A percentile compares a stretch with the other conserved stretches of the same genome.
These are phyloP conservation scores for Dendroctonus valens DNA, from an alignment of 1,140 invertebrate genomes.

Conservation along the genomic window DNA sequence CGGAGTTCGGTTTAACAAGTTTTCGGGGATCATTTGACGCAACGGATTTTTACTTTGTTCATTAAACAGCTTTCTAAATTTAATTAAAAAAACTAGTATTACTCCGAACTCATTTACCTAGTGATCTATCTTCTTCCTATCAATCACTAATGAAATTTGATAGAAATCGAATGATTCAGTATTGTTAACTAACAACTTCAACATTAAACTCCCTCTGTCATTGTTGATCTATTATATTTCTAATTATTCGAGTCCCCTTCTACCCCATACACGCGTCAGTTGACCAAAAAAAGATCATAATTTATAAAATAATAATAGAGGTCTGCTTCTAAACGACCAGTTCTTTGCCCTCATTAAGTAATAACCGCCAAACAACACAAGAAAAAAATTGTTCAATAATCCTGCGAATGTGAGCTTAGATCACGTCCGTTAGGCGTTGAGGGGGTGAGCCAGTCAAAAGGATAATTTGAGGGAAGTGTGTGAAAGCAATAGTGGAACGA, in stretches of 20 bases:
- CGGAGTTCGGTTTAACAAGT: background rate
- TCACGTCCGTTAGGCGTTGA: slow-evolving; percentile 24
- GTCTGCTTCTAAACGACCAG: slow-evolving; percentile 19
- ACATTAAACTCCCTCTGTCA: no score
- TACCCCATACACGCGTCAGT: slow-evolving; percentile 10
- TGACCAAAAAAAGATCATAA: slow-evolving; percentile 28
- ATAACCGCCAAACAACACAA: slow-evolving; percentile 25
- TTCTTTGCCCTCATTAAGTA: slow-evolving; percentile 30
- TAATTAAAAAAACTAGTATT: no score
- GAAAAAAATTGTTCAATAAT: slow-evolving; percentile 32
- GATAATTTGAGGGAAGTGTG: background rate
- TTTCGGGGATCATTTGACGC: no score
- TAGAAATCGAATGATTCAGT: no score
- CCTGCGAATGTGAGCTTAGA: slow-evolving; percentile 18
- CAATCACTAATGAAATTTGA: no score
- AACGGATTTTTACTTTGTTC: no score
- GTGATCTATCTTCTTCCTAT: no score
- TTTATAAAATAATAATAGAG: slow-evolving; percentile 31
- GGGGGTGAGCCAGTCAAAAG: slow-evolving; percentile 8
- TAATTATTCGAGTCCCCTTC: slow-evolving; percentile 9
- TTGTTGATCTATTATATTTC: background rate
- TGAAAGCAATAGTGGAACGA: no score
- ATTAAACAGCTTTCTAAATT: no score
- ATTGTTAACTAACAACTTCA: no score
- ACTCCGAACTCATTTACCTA: no score